Conservation (phyloP, 2,888 invertebrate species). For the Andrena dorsata region DNA sequence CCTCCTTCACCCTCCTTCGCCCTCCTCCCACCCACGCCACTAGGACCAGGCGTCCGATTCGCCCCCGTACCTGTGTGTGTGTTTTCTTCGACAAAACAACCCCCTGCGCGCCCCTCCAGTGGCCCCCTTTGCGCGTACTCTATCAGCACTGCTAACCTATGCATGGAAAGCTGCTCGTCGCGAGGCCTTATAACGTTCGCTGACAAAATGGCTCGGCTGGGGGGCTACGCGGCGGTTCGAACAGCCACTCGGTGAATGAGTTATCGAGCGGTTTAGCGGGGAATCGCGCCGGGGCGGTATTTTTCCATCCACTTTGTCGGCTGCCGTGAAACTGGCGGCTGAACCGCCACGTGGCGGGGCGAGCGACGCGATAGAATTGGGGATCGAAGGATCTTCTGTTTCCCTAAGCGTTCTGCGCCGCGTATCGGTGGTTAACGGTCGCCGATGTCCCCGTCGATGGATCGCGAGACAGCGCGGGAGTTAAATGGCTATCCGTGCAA, state of each 20-base stretch:
- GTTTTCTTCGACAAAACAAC: constrained; percentile 54
- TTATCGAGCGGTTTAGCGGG: constrained; percentile 41
- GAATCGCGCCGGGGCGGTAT: background rate
- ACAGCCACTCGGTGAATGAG: constrained; percentile 27
- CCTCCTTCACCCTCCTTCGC: background rate
- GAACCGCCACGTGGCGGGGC: background rate
- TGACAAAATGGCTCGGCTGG: constrained; percentile 56
- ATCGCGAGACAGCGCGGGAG: too few species aligned
- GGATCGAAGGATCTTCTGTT: background rate
- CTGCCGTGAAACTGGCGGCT: background rate
- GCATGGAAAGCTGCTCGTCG: constrained; percentile 74
- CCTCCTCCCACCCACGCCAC: background rate
- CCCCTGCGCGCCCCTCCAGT: constrained; percentile 6
- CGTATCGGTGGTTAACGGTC: too few species aligned
- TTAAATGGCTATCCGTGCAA: too few species aligned
- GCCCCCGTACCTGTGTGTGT: constrained; percentile 7
- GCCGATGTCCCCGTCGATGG: too few species aligned
- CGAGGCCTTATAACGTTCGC: constrained; percentile 51
- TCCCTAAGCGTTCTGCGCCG: too few species aligned
- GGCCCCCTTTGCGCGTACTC: constrained; percentile 42
- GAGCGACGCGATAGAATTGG: background rate
- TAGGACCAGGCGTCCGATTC: constrained; percentile 18
- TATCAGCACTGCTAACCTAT: constrained; percentile 76
- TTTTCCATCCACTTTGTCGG: constrained; percentile 8
- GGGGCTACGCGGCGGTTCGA: constrained; percentile 6